These are phyloP conservation scores for Zaprionus nigranus DNA, from an alignment of 1,140 invertebrate genomes.

Conservation along the genomic window DNA sequence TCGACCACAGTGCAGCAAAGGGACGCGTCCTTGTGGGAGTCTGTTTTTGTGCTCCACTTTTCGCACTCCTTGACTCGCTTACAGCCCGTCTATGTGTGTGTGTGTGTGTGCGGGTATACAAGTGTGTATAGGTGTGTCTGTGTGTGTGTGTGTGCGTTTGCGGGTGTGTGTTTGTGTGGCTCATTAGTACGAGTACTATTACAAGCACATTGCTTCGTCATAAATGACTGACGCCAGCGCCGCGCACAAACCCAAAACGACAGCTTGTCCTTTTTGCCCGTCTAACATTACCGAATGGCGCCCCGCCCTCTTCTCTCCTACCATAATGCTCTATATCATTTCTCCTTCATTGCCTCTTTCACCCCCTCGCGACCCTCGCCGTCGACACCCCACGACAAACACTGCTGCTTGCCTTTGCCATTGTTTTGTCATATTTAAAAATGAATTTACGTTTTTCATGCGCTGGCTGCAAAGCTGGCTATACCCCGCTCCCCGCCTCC, in stretches of 20 bases:
- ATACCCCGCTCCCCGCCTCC: not conserved
- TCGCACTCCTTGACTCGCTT: conserved; percentile 28
- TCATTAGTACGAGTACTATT: conserved; percentile 70
- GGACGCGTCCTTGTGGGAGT: conserved; percentile 35
- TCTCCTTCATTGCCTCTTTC: not conserved
- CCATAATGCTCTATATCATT: conserved; percentile 1
- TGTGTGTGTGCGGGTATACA: not conserved
- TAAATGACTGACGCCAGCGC: conserved; percentile 68
- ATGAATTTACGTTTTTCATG: conserved; percentile 67
- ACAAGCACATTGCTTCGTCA: conserved; percentile 68
- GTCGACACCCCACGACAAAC: not conserved
- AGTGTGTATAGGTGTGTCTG: conserved; percentile 12
- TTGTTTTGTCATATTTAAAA: conserved; percentile 82
- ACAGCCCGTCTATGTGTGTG: not conserved
- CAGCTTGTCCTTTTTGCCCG: conserved; percentile 61
- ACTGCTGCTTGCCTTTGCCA: conserved; percentile 27
- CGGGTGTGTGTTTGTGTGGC: conserved; percentile 37
- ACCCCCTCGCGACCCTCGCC: not conserved
- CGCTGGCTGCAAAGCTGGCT: conserved; percentile 8
- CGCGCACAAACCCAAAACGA: conserved; percentile 40
- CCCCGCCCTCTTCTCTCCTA: not conserved
- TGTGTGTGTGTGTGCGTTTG: conserved; percentile 6
- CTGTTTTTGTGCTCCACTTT: conserved; percentile 49
- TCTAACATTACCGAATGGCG: conserved; percentile 40
- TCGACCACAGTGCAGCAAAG: conserved; percentile 30